Base-by-base conservation (phyloP, 2,113 vertebrate genomes). In the Bufo bufo region DNA sequence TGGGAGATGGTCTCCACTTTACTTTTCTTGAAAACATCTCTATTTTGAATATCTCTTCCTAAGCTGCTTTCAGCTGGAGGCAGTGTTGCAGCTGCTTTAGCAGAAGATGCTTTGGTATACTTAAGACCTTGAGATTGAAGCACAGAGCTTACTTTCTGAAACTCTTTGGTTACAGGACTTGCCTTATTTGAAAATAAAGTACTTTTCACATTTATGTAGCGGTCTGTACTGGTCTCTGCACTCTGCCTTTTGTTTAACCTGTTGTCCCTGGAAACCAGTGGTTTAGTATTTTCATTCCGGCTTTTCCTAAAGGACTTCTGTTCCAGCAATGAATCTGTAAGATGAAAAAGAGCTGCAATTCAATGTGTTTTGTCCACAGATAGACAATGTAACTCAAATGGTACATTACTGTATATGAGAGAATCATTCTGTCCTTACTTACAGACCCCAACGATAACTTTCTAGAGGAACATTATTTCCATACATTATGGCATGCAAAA, bases 271-370 rank as follows among this genome's bases (percentile, higher is more conserved):
- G 91, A 59, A 9, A 91, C 78, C 50, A 14, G 49, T 10, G 0
- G 88, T 89, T 89, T 81, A 0, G 1, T 56, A 6, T 69, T 50
- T 49, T 47, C 80, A 52, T 49, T 11, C 13, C 50, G 81, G 14
- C 81, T 66, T 47, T 66, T 14, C 20, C 90, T 45, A 45, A 89
- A 0, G 13, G 52, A 4, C 16, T 86, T 91, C 69, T 10, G 10
- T 49, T 93, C 93, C 91, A 88, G 47, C 80, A 74, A 90, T 58
- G 71, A 84, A 87, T 93, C 93, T 94, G 82, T 71, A 89, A 17
- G 43, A 66, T 20, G 23, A 0, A 23, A 23, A 66, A 43, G 19
- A 2, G 23, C 52, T 33, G 33, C 33, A 33, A 33, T 33, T 33
- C 33, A 33, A 33, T 33, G 33, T 33, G 33, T 33, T 33, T 33